phyloP scores from a whole-genome alignment of 2,113 vertebrate species.

The Oryzias melastigma region DNA sequence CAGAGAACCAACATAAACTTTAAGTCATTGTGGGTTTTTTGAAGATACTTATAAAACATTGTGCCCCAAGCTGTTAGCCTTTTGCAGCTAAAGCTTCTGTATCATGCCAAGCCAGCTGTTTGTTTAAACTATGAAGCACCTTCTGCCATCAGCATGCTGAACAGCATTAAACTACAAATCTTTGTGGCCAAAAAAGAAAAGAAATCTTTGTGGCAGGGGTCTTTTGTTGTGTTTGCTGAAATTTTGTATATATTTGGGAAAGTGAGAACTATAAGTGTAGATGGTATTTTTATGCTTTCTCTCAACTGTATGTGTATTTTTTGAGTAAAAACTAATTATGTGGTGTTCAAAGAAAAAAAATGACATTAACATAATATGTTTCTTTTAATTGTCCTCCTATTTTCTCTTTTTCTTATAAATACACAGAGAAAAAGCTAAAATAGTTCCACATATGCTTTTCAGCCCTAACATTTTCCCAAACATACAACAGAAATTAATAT shows the following conservation, averaged over 20 bases:
- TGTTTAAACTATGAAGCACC: conserved; percentile 25
- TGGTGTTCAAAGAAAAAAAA: background rate
- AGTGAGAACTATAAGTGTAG: too few relatives aligned
- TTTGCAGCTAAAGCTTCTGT: conserved; percentile 31
- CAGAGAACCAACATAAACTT: background rate
- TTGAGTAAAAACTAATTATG: background rate
- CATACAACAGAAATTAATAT: too few relatives aligned
- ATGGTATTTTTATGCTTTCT: too few relatives aligned
- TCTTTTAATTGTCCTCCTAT: too few relatives aligned
- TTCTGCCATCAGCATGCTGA: conserved; percentile 35
- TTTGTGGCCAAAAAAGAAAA: too few relatives aligned
- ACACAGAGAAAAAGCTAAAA: too few relatives aligned
- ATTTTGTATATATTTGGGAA: conserved; percentile 20
- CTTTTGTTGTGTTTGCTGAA: conserved; percentile 40
- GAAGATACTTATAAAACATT: conserved; percentile 21
- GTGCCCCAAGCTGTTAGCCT: conserved; percentile 19
- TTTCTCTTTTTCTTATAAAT: too few relatives aligned
- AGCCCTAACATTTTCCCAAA: too few relatives aligned
- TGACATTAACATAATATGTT: background rate
- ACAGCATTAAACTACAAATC: conserved; percentile 48
- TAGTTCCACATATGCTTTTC: too few relatives aligned
- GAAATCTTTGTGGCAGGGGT: conserved; percentile 30
- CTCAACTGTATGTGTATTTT: too few relatives aligned
- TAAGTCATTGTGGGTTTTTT: conserved; percentile 2
- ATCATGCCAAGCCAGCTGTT: conserved; percentile 16